These are phyloP conservation scores for Athalia circularis DNA, from an alignment of 2,888 invertebrate species.

Conservation along the genomic window DNA sequence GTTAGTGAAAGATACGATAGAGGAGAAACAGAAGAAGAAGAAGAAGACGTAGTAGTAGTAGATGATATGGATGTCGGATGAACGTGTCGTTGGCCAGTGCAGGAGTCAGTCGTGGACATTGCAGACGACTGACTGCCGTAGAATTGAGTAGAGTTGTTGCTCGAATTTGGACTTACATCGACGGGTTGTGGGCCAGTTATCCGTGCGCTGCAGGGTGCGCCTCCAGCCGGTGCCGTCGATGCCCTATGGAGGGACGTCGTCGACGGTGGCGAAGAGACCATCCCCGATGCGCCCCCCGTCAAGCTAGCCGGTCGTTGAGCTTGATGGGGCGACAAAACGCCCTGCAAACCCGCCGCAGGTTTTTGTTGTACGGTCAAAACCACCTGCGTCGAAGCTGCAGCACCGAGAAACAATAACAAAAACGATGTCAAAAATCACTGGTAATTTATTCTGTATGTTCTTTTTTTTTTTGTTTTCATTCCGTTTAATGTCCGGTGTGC, in stretches of 20 bases:
- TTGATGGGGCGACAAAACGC: slow-evolving; percentile 75
- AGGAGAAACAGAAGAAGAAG: slow-evolving; percentile 22
- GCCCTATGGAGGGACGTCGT: slow-evolving; percentile 71
- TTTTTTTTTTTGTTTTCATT: neutral
- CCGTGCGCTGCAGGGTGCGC: slow-evolving; percentile 79
- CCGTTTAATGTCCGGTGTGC: neutral
- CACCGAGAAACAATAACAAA: slow-evolving; percentile 29
- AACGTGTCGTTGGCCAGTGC: slow-evolving; percentile 4
- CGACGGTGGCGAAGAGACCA: slow-evolving; percentile 67
- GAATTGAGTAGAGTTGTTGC: slow-evolving; percentile 29
- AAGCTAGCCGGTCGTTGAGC: slow-evolving; percentile 73
- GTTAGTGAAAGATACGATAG: slow-evolving; percentile 46
- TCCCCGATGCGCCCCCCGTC: slow-evolving; percentile 65
- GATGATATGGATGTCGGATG: slow-evolving; percentile 1
- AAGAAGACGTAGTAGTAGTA: slow-evolving; percentile 11
- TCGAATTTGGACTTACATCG: slow-evolving; percentile 81
- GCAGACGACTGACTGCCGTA: slow-evolving; percentile 25
- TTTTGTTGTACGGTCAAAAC: slow-evolving; percentile 83
- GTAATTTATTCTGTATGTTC: neutral
- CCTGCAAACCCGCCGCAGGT: slow-evolving; percentile 69
- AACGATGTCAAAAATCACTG: neutral
- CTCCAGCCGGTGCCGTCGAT: slow-evolving; percentile 69
- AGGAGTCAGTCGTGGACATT: slow-evolving; percentile 2
- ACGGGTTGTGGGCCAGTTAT: slow-evolving; percentile 92
- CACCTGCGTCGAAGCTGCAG: slow-evolving; percentile 81